A percentile compares a stretch with the other conserved stretches of the same genome.
phyloP scores from a whole-genome alignment of 2,797 vertebrate genomes.

The Iguana delicatissima region DNA sequence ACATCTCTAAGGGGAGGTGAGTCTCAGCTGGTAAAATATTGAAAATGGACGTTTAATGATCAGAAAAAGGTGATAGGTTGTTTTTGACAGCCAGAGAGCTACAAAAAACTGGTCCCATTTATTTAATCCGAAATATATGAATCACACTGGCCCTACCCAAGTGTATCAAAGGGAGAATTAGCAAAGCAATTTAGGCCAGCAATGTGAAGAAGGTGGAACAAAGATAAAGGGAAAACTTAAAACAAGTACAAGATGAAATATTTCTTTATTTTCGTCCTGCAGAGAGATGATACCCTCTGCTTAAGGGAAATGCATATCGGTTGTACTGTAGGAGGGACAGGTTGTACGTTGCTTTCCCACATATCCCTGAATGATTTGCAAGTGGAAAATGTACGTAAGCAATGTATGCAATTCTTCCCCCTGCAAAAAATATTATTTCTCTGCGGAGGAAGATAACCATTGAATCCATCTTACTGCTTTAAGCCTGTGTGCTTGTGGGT shows the following conservation, averaged over 20 bases:
- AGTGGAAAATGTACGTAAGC: too few relatives aligned
- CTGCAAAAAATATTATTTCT: background rate
- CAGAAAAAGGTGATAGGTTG: constrained; percentile 26
- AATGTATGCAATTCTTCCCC: background rate
- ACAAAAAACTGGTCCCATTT: constrained; percentile 25
- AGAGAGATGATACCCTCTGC: background rate
- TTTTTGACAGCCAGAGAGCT: constrained; percentile 52
- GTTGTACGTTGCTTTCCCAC: too few relatives aligned
- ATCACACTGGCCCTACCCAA: constrained; percentile 31
- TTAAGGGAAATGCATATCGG: background rate
- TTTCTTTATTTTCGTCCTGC: constrained; percentile 40
- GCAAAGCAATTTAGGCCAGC: constrained; percentile 33
- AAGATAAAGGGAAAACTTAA: background rate
- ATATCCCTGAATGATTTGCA: background rate
- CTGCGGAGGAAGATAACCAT: background rate
- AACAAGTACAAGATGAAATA: background rate
- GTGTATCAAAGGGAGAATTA: constrained; percentile 50
- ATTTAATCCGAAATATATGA: constrained; percentile 29
- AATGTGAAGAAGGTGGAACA: constrained; percentile 19
- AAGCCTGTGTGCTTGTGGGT: fast-evolving
- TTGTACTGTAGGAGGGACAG: background rate
- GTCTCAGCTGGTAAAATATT: constrained; percentile 30
- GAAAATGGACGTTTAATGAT: constrained; percentile 17
- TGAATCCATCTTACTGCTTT: background rate
- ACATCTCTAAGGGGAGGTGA: constrained; percentile 7